Conservation (phyloP, 2,888 invertebrate genomes). For the Rhaphigaster nebulosa region DNA sequence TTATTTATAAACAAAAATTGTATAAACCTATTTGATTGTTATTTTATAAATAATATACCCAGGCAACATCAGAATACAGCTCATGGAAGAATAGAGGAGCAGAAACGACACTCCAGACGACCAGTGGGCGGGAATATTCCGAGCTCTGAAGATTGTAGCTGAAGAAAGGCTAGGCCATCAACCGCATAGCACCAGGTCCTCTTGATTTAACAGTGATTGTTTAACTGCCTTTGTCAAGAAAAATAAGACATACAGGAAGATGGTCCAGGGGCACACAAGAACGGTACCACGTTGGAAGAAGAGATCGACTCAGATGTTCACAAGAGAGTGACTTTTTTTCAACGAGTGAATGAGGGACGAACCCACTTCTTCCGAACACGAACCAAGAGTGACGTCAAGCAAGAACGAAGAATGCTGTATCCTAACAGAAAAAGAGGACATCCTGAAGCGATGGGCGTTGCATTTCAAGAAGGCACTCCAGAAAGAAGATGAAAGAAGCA, state of each 20-base stretch:
- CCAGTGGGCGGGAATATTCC: too few species aligned
- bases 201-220: neutral
- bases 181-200: neutral
- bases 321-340: neutral
- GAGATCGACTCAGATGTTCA: neutral
- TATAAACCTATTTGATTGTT: too few species aligned
- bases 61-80: neutral
- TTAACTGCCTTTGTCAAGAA: neutral
- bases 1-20: too few species aligned
- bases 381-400: neutral
- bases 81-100: neutral
- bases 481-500: neutral
- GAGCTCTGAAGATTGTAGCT: neutral
- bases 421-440: neutral
- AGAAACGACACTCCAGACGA: too few species aligned
- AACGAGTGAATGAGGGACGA: neutral
- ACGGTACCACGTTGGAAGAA: neutral
- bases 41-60: neutral
- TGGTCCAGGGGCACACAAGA: neutral
- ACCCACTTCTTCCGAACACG: too few species aligned
- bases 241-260: neutral
- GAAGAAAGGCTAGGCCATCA: neutral
- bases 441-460: neutral
- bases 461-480: constrained; percentile 4
- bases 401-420: neutral